Evolutionary conservation across 1,140 invertebrate genomes (phyloP), one percentile per base, ranked within the genome.

Genomic region (Pissodes strobi): DNA sequence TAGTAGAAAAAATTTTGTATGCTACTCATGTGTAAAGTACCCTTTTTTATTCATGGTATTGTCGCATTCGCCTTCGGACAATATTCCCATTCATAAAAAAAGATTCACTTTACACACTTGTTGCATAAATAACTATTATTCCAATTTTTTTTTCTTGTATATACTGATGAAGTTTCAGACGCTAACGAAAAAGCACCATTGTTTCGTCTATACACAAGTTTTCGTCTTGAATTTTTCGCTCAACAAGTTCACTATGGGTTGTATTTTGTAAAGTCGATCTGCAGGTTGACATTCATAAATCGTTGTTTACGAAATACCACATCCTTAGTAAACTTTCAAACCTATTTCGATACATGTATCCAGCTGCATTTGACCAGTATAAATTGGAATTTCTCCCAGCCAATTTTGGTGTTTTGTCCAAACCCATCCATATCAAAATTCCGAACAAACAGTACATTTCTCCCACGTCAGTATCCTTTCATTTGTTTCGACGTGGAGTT

Each of bases 171-270:
- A n/a, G n/a, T n/a, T n/a, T n/a, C n/a, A n/a, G n/a, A n/a, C n/a
- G n/a, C n/a, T n/a, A n/a, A n/a, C n/a, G n/a, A n/a, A n/a, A n/a
- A n/a, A n/a, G n/a, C n/a, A n/a, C n/a, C n/a, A n/a, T n/a, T n/a
- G n/a, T n/a, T n/a, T n/a, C n/a, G n/a, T n/a, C n/a, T n/a, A 80
- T 64, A 23, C 67, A 72, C 19, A 80, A 49, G 12, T 74, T 64
- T 75, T 76, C 59, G n/a, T 56, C 58, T 21, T 30, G 27, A 38
- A 79, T 64, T 70, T 71, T 17, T 62, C 18, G 43, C 51, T 67
- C 21, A 69, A 41, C 37, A 64, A 27, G 13, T 71, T 27, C 12
- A 73, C 12, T 4, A 66, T 12, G 25, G 64, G 39, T 37, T 51
- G 34, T 13, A 72, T 45, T 65, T 74, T 68, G 25, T 46, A 46